Conservation (phyloP, 2,113 vertebrate genomes). For the Sus scrofa region DNA sequence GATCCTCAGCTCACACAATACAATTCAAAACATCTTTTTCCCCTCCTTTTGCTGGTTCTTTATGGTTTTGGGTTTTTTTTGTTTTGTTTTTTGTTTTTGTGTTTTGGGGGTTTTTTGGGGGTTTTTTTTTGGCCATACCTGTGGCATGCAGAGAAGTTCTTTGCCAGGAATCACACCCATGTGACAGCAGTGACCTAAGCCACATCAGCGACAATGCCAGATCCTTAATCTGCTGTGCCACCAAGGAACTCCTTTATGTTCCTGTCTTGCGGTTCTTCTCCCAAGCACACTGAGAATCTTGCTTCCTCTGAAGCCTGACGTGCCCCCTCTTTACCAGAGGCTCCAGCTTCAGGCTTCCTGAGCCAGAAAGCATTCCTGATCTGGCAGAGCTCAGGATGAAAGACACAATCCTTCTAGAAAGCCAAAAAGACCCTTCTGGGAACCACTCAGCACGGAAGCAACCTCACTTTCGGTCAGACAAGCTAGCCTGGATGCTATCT, state of each 20-base stretch:
- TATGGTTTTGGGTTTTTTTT: too few relatives aligned
- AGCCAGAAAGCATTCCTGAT: background rate
- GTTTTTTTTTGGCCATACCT: too few relatives aligned
- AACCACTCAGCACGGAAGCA: background rate
- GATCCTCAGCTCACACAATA: background rate
- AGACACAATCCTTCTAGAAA: background rate
- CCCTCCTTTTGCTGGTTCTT: too few relatives aligned
- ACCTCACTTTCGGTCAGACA: background rate
- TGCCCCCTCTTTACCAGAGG: background rate
- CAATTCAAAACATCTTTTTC: too few relatives aligned
- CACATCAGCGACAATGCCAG: too few relatives aligned
- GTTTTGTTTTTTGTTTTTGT: too few relatives aligned
- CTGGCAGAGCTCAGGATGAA: background rate
- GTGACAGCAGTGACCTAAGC: too few relatives aligned
- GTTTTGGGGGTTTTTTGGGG: too few relatives aligned
- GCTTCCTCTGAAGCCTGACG: background rate
- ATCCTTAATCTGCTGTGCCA: too few relatives aligned
- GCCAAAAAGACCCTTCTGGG: slow-evolving; percentile 1
- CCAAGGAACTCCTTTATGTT: too few relatives aligned
- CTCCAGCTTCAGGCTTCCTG: background rate
- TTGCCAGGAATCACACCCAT: too few relatives aligned
- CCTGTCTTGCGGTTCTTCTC: background rate
- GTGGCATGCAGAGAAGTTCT: too few relatives aligned
- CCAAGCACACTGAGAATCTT: background rate
- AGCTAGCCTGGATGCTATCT: background rate